Conservation (phyloP, 2,888 invertebrate species). For the Catocala fraxini region DNA sequence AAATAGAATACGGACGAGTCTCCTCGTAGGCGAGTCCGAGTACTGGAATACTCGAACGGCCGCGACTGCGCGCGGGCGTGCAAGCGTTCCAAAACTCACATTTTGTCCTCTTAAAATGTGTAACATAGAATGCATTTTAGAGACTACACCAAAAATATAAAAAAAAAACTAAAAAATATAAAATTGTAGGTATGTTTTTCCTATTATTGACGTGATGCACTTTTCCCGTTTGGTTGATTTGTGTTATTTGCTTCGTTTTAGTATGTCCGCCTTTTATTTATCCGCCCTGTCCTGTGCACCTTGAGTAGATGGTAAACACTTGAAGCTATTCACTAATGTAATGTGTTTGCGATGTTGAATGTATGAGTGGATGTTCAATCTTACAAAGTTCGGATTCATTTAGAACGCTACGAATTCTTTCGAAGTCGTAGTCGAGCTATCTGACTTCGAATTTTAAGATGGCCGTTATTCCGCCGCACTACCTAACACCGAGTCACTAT, state of each 20-base stretch:
- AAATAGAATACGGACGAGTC: conserved; percentile 61
- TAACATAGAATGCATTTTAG: conserved; percentile 82
- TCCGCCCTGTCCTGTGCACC: conserved; percentile 75
- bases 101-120: conserved; percentile 67
- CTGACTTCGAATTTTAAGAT: conserved; percentile 29
- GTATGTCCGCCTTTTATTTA: conserved; percentile 73
- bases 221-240: conserved; percentile 78
- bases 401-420: conserved; percentile 16
- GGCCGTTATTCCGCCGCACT: conserved; percentile 27
- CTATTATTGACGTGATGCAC: conserved; percentile 82
- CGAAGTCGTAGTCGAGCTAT: conserved; percentile 23
- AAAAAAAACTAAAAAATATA: conserved; percentile 65
- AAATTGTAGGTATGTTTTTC: conserved; percentile 73
- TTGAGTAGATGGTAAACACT: conserved; percentile 61
- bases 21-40: conserved; percentile 54
- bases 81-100: conserved; percentile 77
- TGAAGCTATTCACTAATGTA: conserved; percentile 47
- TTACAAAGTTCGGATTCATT: conserved; percentile 26
- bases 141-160: conserved; percentile 71
- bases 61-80: conserved; percentile 61
- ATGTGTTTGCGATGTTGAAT: conserved; percentile 54
- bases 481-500: conserved; percentile 30
- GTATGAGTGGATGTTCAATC: conserved; percentile 51
- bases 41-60: conserved; percentile 78
- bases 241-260: conserved; percentile 84